Evolutionary conservation across 2,113 vertebrate genomes (phyloP).

Genomic region (Larimichthys polyactis): DNA sequence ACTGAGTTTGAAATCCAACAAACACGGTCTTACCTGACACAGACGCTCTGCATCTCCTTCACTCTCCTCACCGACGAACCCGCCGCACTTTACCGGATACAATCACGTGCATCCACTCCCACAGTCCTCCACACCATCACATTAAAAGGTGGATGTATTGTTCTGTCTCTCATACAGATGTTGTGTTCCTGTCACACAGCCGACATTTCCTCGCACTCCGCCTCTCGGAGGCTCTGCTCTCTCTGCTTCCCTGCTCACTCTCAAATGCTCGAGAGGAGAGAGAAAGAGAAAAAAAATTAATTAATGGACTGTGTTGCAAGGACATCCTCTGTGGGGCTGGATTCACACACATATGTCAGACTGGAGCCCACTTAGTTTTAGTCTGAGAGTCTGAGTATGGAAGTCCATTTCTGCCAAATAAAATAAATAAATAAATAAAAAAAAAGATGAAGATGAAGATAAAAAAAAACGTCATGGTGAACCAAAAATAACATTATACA

Average conservation of each 20-base stretch:
- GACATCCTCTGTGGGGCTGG: conserved; percentile 48
- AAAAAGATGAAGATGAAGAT: background rate
- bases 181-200: no score
- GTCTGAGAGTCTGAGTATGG: background rate
- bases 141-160: background rate
- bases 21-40: conserved; percentile 39
- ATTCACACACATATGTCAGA: background rate
- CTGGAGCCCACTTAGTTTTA: background rate
- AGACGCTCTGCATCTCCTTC: conserved; percentile 2
- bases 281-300: background rate
- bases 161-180: background rate
- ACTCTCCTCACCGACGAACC: background rate
- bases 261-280: conserved; percentile 1
- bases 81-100: conserved; percentile 11
- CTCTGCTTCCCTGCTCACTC: conserved; percentile 6
- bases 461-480: background rate
- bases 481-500: background rate
- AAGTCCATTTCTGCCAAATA: background rate
- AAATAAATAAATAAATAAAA: no score
- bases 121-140: conserved; percentile 1
- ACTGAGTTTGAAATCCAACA: background rate
- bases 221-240: background rate
- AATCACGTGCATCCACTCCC: conserved; percentile 29
- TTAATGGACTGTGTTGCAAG: conserved; percentile 9
- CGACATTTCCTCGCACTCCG: background rate